These are phyloP conservation scores for Aphelocoma californica DNA, from an alignment of 2,797 vertebrate species.

Conservation along the genomic window DNA sequence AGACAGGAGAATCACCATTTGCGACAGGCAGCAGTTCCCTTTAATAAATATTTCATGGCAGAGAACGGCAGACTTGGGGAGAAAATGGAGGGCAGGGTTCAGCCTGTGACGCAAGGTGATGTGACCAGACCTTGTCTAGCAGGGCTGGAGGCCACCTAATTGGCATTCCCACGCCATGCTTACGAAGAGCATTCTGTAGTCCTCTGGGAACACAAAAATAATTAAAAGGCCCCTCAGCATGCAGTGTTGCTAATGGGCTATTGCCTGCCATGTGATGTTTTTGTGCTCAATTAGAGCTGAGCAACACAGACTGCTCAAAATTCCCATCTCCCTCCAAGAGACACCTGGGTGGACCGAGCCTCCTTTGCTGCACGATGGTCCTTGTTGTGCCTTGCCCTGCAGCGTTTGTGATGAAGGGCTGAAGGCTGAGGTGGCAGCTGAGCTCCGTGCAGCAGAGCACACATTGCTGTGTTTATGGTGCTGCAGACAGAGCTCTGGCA, in stretches of 20 bases:
- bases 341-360: not conserved
- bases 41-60: slow-evolving; percentile 65
- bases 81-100: slow-evolving; percentile 64
- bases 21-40: not conserved
- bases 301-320: slow-evolving; percentile 27
- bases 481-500: not conserved
- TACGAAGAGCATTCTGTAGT: slow-evolving; percentile 30
- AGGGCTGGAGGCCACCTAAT: slow-evolving; percentile 64
- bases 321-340: not conserved
- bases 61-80: slow-evolving; percentile 30
- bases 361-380: not conserved
- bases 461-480: not conserved
- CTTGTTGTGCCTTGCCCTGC: not conserved
- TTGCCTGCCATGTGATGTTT: slow-evolving; percentile 40
- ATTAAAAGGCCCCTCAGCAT: slow-evolving; percentile 62
- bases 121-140: slow-evolving; percentile 63
- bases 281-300: slow-evolving; percentile 45
- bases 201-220: slow-evolving; percentile 57
- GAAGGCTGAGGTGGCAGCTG: not conserved
- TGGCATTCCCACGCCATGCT: slow-evolving; percentile 44
- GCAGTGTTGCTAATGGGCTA: slow-evolving; percentile 52
- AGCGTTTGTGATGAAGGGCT: not conserved
- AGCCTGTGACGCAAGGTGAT: slow-evolving; percentile 63
- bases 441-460: not conserved
- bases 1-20: slow-evolving; percentile 24